Evolutionary conservation across 2,888 invertebrate species (phyloP), one percentile per base, ranked within the genome.

Genomic region (Cosmopolites sordidus): DNA sequence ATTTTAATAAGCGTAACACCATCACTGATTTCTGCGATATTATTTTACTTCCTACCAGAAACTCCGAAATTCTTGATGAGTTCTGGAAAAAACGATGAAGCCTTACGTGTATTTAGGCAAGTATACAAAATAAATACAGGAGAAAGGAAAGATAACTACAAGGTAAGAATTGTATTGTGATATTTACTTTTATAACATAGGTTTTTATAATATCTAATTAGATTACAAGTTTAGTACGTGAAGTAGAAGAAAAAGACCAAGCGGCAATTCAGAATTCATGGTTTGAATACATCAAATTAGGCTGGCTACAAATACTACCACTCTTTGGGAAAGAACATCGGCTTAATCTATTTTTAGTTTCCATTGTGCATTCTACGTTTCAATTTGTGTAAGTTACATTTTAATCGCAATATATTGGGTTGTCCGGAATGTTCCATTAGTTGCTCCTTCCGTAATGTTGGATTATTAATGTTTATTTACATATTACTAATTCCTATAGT

Each of bases 41-140:
- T 78, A 0, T 73, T 83, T 45, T 71, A 81, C 56, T 76, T 79
- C 54, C 74, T 85, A 50, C 87, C 88, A 0, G 89, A 89, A 70
- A 89, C 86, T 66, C 89, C 89, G 8, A 87, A 87, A 70, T 89
- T 86, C 70, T 75, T 88, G 2, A 83, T 88, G 79, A 79, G 83
- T 1, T 76, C 82, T 42, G 83, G 85, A 1, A 74, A 79, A 33
- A 82, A 82, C 54, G 77, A 80, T 3, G 81, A 84, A 62, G 87
- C 87, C 0, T 65, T 87, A 61, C 64, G 72, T 1, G 78, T 86
- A 2, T 81, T 87, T 59, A 74, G 74, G 56, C 76, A 65, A 58
- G 83, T 90, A 15, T 89, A 83, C 66, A 67, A 74, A 0, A 64
- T 79, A 45, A 89, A 89, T 64, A 83, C 79, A 1, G 81, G 85